Percentiles rank a stretch among this genome's conserved stretches.
Conservation (phyloP, 2,797 vertebrate genomes). For the Pagetopsis macropterus region DNA sequence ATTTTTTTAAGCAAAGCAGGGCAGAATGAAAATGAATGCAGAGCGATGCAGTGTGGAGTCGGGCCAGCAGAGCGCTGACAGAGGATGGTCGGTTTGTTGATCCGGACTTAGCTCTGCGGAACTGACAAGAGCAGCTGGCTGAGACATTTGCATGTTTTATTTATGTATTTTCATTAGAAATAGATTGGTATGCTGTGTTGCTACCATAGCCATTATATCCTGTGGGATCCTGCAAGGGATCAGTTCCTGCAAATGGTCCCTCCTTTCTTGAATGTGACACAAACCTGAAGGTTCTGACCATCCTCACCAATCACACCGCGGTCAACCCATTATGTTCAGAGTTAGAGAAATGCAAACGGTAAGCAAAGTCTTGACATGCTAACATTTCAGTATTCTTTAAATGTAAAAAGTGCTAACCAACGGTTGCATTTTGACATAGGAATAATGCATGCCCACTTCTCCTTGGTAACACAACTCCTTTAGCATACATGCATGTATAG, state of each 20-base stretch:
- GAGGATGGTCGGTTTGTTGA: conserved; percentile 57
- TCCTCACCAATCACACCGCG: background rate
- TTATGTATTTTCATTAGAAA: conserved; percentile 60
- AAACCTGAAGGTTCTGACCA: background rate
- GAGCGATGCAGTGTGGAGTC: conserved; percentile 43
- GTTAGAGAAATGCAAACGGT: background rate
- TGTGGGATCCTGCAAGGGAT: conserved; percentile 10
- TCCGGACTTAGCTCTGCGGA: conserved; percentile 50
- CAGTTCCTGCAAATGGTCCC: background rate
- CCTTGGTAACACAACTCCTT: background rate
- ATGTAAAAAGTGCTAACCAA: background rate
- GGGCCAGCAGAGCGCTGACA: conserved; percentile 51
- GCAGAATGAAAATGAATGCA: conserved; percentile 66
- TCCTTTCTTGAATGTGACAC: conserved; percentile 4
- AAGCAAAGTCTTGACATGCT: background rate
- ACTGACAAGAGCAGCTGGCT: conserved; percentile 50
- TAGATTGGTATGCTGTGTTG: conserved; percentile 27
- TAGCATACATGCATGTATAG: background rate
- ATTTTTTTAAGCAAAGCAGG: conserved; percentile 61
- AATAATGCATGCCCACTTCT: background rate
- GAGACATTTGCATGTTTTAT: conserved; percentile 61
- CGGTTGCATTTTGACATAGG: no score
- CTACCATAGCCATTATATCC: conserved; percentile 11
- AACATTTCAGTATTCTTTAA: background rate
- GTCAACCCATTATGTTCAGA: background rate